phyloP scores from a whole-genome alignment of 2,113 vertebrate species.

The Terrapene triunguis region DNA sequence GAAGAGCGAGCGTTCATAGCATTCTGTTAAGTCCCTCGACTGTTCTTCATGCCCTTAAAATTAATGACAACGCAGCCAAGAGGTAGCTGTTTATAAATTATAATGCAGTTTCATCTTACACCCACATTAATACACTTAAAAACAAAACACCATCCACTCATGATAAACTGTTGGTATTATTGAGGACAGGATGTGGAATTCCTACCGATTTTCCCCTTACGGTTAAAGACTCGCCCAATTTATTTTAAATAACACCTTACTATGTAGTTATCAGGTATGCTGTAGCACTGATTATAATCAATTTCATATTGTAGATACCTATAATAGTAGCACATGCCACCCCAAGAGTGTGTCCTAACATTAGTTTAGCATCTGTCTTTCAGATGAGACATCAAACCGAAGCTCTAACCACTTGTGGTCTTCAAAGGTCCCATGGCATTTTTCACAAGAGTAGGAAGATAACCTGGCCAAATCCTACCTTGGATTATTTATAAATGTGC shows the following conservation, averaged over 20 bases:
- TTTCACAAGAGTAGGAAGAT: background rate
- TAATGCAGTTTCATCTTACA: background rate
- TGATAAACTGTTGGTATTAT: slow-evolving; percentile 42
- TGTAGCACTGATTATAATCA: slow-evolving; percentile 57
- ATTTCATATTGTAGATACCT: slow-evolving; percentile 3
- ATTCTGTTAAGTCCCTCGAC: background rate
- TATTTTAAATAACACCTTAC: slow-evolving; percentile 72
- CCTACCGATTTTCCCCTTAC: slow-evolving; percentile 51
- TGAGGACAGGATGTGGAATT: slow-evolving; percentile 58
- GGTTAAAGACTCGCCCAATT: slow-evolving; percentile 64
- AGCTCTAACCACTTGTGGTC: background rate
- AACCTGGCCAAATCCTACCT: background rate
- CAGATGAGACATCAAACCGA: background rate
- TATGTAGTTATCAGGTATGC: slow-evolving; percentile 69
- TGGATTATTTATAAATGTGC: slow-evolving; percentile 13
- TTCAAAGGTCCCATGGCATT: background rate
- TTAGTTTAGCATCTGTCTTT: background rate
- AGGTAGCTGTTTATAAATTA: background rate
- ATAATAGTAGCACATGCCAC: background rate
- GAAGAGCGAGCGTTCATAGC: background rate
- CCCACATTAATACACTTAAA: slow-evolving; percentile 15
- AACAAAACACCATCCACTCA: background rate
- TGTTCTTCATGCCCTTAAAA: background rate
- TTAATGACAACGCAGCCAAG: background rate
- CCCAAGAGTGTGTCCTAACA: background rate